phyloP scores from a whole-genome alignment of 1,140 invertebrate genomes.

The Wasmannia auropunctata region DNA sequence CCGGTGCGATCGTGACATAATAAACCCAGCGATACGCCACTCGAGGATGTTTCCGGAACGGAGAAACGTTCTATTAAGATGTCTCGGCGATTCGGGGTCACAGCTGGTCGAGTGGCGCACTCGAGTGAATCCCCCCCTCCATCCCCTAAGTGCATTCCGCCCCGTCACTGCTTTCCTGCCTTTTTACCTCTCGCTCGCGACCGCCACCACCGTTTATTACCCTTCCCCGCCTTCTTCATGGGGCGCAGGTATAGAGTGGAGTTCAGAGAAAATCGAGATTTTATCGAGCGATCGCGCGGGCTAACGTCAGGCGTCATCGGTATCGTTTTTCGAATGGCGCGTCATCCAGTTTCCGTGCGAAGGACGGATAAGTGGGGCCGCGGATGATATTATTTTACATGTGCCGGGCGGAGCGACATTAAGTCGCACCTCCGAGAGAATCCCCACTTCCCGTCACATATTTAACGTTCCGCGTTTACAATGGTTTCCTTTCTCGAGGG shows the following conservation, averaged over 20 bases:
- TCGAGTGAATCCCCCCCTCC: slow-evolving; percentile 17
- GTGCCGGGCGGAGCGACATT: slow-evolving; percentile 46
- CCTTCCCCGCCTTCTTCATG: slow-evolving; percentile 28
- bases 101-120: slow-evolving; percentile 19
- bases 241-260: slow-evolving; percentile 48
- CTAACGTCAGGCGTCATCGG: slow-evolving; percentile 55
- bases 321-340: slow-evolving; percentile 74
- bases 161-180: slow-evolving; percentile 61
- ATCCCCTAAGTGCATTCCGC: slow-evolving; percentile 46
- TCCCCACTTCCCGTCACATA: slow-evolving; percentile 38
- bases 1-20: slow-evolving; percentile 62
- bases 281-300: slow-evolving; percentile 64
- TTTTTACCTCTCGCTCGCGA: slow-evolving; percentile 1
- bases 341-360: slow-evolving; percentile 60
- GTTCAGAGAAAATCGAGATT: slow-evolving; percentile 75
- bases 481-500: slow-evolving; percentile 54
- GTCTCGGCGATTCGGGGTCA: slow-evolving; percentile 26
- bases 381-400: slow-evolving; percentile 75
- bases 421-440: slow-evolving; percentile 38
- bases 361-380: slow-evolving; percentile 15
- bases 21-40: slow-evolving; percentile 41
- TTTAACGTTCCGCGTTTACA: slow-evolving; percentile 74
- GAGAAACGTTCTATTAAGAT: slow-evolving; percentile 68
- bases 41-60: slow-evolving; percentile 54
- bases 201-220: slow-evolving; percentile 7